Evolutionary conservation across 2,113 vertebrate genomes (phyloP).

Genomic region (Lonchura striata): DNA sequence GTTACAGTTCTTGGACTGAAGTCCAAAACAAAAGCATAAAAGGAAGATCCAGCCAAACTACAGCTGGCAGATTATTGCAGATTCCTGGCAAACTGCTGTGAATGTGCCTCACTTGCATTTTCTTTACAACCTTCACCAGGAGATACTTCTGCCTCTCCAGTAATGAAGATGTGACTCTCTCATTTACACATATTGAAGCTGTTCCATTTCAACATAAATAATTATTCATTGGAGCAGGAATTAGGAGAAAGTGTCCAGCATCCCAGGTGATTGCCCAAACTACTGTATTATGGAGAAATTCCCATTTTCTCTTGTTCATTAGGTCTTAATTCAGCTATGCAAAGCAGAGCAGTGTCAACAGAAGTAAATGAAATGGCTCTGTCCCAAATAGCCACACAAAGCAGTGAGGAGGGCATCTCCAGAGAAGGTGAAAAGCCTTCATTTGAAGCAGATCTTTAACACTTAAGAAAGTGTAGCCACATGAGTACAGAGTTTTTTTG

Average conservation of each 20-base stretch:
- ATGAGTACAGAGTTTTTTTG: neutral
- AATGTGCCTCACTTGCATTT: conserved; percentile 1
- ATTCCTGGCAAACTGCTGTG: conserved; percentile 35
- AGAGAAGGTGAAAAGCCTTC: neutral
- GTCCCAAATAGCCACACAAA: neutral
- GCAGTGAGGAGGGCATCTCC: neutral
- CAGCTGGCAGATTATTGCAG: neutral
- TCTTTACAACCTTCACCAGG: neutral
- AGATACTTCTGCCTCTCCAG: neutral
- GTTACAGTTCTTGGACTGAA: conserved; percentile 4
- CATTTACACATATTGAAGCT: conserved; percentile 9
- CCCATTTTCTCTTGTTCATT: neutral
- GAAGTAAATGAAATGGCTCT: conserved; percentile 19
- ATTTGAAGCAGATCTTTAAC: neutral
- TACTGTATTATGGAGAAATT: neutral
- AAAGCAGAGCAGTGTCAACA: neutral
- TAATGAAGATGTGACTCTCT: conserved; percentile 40
- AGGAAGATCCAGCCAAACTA: conserved; percentile 17
- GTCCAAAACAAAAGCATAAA: conserved; percentile 29
- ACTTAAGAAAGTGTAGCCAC: neutral
- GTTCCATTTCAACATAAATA: neutral
- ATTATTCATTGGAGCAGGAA: neutral
- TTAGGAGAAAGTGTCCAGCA: neutral
- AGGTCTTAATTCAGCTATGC: conserved; percentile 6
- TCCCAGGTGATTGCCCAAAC: neutral